Evolutionary conservation across 2,113 vertebrate species (phyloP), one percentile per base, ranked within the genome.

Genomic region (Ammospiza nelsoni): DNA sequence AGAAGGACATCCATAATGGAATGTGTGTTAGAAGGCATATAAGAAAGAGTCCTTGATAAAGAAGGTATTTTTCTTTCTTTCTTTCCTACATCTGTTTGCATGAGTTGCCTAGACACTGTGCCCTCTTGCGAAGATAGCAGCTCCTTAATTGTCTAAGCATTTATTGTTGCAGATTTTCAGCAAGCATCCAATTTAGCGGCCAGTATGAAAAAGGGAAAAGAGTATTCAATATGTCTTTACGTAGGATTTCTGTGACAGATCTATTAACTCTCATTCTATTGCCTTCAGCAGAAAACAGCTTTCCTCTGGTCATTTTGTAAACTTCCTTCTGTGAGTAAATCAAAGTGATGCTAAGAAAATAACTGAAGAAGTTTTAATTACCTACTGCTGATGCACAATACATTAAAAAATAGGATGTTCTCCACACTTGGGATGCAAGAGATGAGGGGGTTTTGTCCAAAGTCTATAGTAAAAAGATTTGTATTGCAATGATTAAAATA

Each of bases 211-310:
- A 19, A 75, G 44, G 37, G 48, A 65, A 92, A 72, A 82, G 51
- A 49, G 39, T 72, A 88, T 51, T 91, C 49, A 54, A 24, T 52
- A 79, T 25, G 44, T 58, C 65, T 86, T 91, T 90, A 72, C 37
- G 66, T 3, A 82, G 49, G 58, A 92, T 73, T 91, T 91, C 66
- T 89, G 58, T 85, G 73, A 79, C 41, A 91, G 68, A 81, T 76
- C 80, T 92, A 78, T 89, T 87, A 65, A 72, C n/a, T 84, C 35
- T 78, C 48, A 33, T 78, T 91, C 66, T 58, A 52, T n/a, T 85
- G 49, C 62, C 27, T 89, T 91, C 62, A 87, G 46, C 33, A 87
- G 52, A 95, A 91, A 96, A 87, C 43, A 72, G 54, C 66, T 78
- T 74, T 96, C 17, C 44, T 61, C 31, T 76, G 58, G 66, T 72